Conservation (phyloP, 2,797 vertebrate genomes). For the Sarcophilus harrisii region DNA sequence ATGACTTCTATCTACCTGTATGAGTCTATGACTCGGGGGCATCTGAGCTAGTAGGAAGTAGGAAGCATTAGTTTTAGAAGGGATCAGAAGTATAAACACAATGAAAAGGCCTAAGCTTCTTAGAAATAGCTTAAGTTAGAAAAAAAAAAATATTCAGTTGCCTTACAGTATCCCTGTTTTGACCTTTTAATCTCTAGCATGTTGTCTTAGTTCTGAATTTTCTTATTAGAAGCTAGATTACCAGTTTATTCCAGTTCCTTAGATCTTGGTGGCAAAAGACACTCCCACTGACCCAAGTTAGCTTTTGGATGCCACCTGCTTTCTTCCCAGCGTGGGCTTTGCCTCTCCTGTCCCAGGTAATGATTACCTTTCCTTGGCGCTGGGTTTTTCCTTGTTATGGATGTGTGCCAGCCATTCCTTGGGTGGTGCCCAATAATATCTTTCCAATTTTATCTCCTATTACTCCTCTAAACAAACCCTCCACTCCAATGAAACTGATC, state of each 20-base stretch:
- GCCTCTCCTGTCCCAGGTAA: neutral
- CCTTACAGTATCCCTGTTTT: neutral
- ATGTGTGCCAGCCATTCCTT: neutral
- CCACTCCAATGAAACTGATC: neutral
- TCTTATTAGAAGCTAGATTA: neutral
- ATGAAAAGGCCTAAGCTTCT: neutral
- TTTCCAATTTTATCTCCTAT: neutral
- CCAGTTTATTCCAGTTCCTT: neutral
- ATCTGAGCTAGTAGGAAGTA: too few species aligned
- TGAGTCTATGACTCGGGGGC: too few species aligned
- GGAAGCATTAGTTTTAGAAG: too few species aligned
- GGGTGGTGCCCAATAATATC: neutral
- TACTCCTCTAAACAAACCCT: neutral
- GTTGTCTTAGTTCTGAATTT: neutral
- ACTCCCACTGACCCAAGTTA: neutral
- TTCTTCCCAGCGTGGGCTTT: neutral
- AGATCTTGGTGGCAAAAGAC: neutral
- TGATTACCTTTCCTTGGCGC: neutral
- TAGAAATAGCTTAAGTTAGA: neutral
- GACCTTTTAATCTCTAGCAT: neutral
- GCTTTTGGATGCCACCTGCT: neutral
- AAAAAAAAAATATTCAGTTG: neutral
- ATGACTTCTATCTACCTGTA: neutral
- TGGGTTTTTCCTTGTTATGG: neutral
- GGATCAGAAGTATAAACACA: neutral